A percentile compares a stretch with the other conserved stretches of the same genome.
Evolutionary conservation across 2,888 invertebrate genomes (phyloP).

Genomic region (Disparrhopalites patrizii): DNA sequence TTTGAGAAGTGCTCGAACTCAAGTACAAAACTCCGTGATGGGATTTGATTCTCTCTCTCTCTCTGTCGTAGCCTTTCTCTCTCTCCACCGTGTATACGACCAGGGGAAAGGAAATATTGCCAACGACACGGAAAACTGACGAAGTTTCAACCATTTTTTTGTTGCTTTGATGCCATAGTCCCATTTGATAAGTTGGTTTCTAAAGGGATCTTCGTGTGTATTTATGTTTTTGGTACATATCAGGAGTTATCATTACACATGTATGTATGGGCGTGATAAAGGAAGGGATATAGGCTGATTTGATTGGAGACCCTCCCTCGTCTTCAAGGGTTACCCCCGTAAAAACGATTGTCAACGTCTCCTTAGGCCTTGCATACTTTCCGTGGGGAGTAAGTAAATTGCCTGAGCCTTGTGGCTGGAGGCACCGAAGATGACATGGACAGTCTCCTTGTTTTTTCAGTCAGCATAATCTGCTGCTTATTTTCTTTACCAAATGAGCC

Average conservation of each 20-base stretch:
- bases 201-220: neutral
- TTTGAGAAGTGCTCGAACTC: conserved; percentile 36
- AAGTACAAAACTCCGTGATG: conserved; percentile 23
- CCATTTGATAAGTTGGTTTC: neutral
- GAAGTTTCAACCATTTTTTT: neutral
- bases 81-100: neutral
- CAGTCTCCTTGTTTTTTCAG: neutral
- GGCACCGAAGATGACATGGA: no score
- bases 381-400: conserved; percentile 5
- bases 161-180: conserved; percentile 8
- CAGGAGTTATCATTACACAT: no score
- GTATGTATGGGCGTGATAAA: no score
- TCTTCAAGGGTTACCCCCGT: no score
- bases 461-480: conserved; percentile 14
- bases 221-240: no score
- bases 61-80: no score
- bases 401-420: no score
- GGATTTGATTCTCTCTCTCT: conserved; percentile 15
- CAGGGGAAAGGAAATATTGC: conserved; percentile 1
- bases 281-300: no score
- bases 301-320: no score
- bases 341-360: no score
- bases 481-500: conserved; percentile 17
- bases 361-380: no score
- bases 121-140: conserved; percentile 2